Conservation (phyloP, 2,888 invertebrate species). For the Formica aserva region DNA sequence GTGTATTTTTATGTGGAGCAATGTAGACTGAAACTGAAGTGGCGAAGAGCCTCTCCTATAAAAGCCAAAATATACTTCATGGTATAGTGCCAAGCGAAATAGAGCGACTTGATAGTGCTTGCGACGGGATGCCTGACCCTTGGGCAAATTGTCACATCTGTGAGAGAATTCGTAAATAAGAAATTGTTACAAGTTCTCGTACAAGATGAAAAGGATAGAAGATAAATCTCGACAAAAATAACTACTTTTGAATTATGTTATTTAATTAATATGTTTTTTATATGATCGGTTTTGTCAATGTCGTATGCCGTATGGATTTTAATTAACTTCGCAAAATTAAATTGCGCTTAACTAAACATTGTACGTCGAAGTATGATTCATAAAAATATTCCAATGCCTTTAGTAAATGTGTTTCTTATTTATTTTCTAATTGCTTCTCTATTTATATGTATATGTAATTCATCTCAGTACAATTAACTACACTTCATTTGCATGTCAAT, state of each 20-base stretch:
- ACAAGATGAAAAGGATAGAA: background rate
- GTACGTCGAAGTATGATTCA: background rate
- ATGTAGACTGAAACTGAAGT: background rate
- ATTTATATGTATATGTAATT: background rate
- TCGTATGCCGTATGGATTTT: background rate
- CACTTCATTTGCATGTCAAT: constrained; percentile 10
- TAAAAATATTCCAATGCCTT: constrained; percentile 1
- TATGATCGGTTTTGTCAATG: background rate
- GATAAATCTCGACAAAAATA: background rate
- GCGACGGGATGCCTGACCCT: background rate
- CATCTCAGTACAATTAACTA: background rate
- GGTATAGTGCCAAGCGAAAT: constrained; percentile 11
- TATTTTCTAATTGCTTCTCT: background rate
- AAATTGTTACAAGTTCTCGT: background rate
- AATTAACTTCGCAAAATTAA: background rate
- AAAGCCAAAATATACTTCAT: background rate
- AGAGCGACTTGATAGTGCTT: background rate
- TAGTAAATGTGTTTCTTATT: background rate
- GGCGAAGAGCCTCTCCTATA: background rate
- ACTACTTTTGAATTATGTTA: background rate
- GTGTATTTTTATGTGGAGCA: constrained; percentile 1
- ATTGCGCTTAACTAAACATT: background rate
- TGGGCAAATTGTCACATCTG: background rate
- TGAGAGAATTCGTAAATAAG: background rate
- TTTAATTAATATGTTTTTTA: background rate